Evolutionary conservation across 2,888 invertebrate genomes (phyloP), one percentile per base, ranked within the genome.

Genomic region (Drosophila flavopinicola): DNA sequence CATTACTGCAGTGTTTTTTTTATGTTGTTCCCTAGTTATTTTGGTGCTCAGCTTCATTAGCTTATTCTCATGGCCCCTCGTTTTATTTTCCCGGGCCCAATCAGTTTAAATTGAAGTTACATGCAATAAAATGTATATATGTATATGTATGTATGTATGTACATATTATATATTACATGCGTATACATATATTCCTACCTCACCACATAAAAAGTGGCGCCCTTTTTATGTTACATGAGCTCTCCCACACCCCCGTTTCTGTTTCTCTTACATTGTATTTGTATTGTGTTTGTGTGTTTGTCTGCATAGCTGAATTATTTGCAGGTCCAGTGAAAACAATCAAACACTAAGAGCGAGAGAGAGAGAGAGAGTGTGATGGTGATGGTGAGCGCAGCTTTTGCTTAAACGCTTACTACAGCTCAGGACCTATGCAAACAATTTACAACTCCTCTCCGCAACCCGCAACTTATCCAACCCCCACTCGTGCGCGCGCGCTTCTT

Each of bases 161-260:
- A n/a, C n/a, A n/a, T n/a, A n/a, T n/a, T n/a, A n/a, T n/a, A n/a
- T n/a, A 45, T 30, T 57, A 20, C 27, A 48, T 47, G 56, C 51
- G 33, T 54, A 41, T 41, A 24, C 56, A 48, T 59, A 37, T 67
- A 56, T 87, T 85, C 84, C 84, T 84, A 84, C 84, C 84, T 84
- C 84, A 80, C 84, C 75, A 68, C 45, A 78, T 66, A 85, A 85
- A 85, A 85, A 87, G 87, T 83, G 83, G 84, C 83, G 77, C 85
- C 78, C 66, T 86, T 84, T 82, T 79, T 67, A 42, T 51, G 38
- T 68, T 64, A 75, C 68, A 68, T 66, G 66, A 69, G 37, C 45
- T 59, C 68, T 29, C 64, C 51, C 37, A 32, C 37, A 37, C 54
- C 54, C 57, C 49, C 32, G 44, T 49, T 53, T 44, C 44, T 47